A percentile compares a stretch with the other conserved stretches of the same genome.
phyloP scores from a whole-genome alignment of 1,140 invertebrate genomes.

The Penaeus japonicus region DNA sequence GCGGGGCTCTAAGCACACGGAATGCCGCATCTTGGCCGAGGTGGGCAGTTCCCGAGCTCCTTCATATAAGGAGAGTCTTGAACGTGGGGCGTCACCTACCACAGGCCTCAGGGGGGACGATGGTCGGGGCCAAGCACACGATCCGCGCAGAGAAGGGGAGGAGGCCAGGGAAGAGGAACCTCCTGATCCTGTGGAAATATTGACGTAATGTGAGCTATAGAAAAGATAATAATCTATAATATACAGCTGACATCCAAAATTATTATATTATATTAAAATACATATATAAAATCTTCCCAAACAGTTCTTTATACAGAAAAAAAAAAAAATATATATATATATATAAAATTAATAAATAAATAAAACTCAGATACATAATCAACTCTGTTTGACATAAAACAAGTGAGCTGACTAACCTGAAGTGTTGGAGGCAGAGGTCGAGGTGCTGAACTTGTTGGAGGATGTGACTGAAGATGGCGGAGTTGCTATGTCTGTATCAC shows the following conservation, averaged over 20 bases:
- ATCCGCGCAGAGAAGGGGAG: conserved; percentile 39
- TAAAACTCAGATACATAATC: not conserved
- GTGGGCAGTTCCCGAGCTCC: conserved; percentile 34
- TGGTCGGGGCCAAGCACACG: conserved; percentile 48
- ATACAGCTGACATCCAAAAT: too few relatives aligned
- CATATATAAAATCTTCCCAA: too few relatives aligned
- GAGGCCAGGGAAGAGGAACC: conserved; percentile 43
- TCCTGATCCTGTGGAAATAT: conserved; percentile 23
- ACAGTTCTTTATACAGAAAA: too few relatives aligned
- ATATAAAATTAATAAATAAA: not conserved
- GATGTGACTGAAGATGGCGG: conserved; percentile 62
- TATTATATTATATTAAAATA: too few relatives aligned
- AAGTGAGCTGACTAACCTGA: conserved; percentile 23
- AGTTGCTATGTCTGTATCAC: conserved; percentile 59
- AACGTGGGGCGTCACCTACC: conserved; percentile 38
- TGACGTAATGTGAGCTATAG: not conserved
- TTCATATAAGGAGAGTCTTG: conserved; percentile 41
- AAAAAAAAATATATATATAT: not conserved
- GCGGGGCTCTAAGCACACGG: conserved; percentile 27
- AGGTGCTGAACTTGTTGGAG: conserved; percentile 54
- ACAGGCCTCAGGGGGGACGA: conserved; percentile 34
- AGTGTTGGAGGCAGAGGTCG: conserved; percentile 52
- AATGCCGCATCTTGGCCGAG: conserved; percentile 36
- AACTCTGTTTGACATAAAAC: not conserved
- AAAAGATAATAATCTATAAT: not conserved